These are phyloP conservation scores for Eugnorisma glareosa DNA, from an alignment of 2,888 invertebrate genomes.

Conservation along the genomic window DNA sequence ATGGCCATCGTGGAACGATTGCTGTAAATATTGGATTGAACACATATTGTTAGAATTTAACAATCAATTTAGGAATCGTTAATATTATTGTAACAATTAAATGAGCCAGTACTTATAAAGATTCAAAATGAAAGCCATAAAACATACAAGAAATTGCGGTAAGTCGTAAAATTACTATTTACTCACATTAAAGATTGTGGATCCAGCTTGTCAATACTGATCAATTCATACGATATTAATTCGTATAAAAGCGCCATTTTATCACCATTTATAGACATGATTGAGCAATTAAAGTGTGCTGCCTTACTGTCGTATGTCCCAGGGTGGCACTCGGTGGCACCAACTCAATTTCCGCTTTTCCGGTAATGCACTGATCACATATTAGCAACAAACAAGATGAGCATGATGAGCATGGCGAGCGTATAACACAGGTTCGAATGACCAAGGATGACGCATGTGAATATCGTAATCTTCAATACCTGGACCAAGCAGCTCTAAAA, in stretches of 20 bases:
- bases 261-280: constrained; percentile 25
- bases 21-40: neutral
- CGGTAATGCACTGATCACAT: neutral
- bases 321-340: constrained; percentile 11
- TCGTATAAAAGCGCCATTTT: constrained; percentile 14
- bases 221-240: neutral
- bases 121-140: neutral
- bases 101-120: neutral
- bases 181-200: neutral
- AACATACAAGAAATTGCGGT: neutral
- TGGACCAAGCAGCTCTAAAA: accelerated
- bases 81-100: neutral
- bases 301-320: constrained; percentile 2
- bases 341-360: neutral
- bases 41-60: neutral
- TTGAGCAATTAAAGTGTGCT: constrained; percentile 23
- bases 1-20: neutral
- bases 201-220: neutral
- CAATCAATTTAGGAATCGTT: neutral
- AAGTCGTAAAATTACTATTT: neutral
- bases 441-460: neutral
- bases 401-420: too few species aligned
- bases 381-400: neutral
- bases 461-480: neutral
- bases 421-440: neutral